phyloP scores from a whole-genome alignment of 2,797 vertebrate genomes.

The Heteromormyrus szaboi region DNA sequence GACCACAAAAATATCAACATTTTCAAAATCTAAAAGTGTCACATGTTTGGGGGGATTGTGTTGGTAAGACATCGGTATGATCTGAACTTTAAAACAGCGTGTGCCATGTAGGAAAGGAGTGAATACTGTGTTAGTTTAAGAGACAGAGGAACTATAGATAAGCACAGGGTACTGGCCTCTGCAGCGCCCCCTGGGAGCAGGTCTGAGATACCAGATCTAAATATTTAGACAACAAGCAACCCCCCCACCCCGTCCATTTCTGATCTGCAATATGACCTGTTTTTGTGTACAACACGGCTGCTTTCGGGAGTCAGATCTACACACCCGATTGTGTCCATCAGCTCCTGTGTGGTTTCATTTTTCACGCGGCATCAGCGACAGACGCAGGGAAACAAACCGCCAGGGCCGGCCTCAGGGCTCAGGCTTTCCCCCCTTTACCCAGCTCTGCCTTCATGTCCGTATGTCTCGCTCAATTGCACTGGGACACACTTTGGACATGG shows the following conservation, averaged over 20 bases:
- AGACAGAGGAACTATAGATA: background rate
- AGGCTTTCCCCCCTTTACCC: background rate
- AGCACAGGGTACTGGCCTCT: background rate
- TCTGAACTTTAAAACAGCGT: background rate
- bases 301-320: background rate
- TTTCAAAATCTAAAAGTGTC: background rate
- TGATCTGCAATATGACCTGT: background rate
- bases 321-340: background rate
- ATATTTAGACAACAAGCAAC: background rate
- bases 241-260: background rate
- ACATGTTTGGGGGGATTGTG: background rate
- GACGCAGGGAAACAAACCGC: background rate
- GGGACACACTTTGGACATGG: background rate
- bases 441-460: background rate
- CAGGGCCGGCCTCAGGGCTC: background rate
- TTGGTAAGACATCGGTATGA: background rate
- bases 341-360: background rate
- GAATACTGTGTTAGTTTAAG: background rate
- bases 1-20: background rate
- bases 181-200: background rate
- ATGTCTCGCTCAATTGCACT: background rate
- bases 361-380: background rate
- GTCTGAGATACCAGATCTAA: background rate
- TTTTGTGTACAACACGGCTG: background rate
- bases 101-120: background rate